phyloP scores from a whole-genome alignment of 2,113 vertebrate species.

The Oryctolagus cuniculus region DNA sequence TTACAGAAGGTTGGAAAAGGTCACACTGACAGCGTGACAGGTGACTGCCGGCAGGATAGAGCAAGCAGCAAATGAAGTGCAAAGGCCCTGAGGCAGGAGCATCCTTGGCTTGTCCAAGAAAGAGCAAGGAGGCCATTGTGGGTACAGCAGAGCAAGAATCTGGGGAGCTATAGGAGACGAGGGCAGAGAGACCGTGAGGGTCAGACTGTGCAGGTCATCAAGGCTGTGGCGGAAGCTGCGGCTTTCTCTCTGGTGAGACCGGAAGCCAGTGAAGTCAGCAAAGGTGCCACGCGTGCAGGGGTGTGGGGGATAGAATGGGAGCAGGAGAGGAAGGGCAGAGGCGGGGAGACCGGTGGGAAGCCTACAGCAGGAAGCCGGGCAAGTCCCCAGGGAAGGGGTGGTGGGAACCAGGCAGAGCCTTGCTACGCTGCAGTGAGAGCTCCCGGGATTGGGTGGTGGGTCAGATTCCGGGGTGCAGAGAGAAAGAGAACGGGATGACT shows the following conservation, averaged over 20 bases:
- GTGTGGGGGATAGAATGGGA: no score
- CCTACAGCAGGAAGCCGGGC: no score
- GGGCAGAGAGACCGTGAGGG: background rate
- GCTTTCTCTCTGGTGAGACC: background rate
- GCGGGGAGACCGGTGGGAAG: rapidly evolving
- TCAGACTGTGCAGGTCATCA: background rate
- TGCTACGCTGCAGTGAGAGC: background rate
- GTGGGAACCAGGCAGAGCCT: background rate
- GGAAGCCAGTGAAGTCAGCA: background rate
- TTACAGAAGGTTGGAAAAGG: background rate
- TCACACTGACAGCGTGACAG: background rate
- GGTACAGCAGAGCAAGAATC: background rate
- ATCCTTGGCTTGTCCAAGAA: background rate
- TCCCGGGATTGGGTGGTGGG: background rate
- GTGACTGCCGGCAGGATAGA: background rate
- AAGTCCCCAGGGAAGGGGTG: background rate
- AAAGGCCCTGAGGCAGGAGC: slow-evolving; percentile 25
- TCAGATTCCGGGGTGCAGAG: background rate
- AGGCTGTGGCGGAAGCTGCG: background rate
- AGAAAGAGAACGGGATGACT: background rate
- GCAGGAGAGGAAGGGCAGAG: background rate
- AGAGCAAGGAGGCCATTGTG: background rate
- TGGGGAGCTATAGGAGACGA: background rate
- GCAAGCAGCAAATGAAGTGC: background rate
- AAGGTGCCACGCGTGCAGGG: background rate